Percentiles rank a stretch among this genome's conserved stretches.
These are phyloP conservation scores for Slavum lentiscoides DNA, from an alignment of 2,888 invertebrate genomes.

Conservation along the genomic window DNA sequence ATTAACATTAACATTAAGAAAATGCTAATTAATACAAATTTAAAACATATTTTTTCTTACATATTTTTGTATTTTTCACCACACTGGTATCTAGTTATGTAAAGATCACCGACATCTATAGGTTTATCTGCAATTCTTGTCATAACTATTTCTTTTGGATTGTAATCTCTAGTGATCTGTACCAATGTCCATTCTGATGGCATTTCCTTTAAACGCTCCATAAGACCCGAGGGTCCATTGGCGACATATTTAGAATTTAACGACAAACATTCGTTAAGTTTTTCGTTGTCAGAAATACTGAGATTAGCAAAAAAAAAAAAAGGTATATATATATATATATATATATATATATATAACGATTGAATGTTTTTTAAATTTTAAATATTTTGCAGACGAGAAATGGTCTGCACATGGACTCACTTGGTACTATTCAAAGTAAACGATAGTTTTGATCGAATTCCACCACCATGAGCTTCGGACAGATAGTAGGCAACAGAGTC, in stretches of 20 bases:
- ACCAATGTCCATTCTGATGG: slow-evolving; percentile 67
- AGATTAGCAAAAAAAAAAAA: neutral
- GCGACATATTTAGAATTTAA: slow-evolving; percentile 48
- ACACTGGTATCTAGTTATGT: slow-evolving; percentile 53
- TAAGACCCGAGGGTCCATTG: slow-evolving; percentile 53
- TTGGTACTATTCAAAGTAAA: slow-evolving; percentile 12
- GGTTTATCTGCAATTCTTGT: slow-evolving; percentile 61
- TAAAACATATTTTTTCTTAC: slow-evolving; percentile 4
- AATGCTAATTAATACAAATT: neutral
- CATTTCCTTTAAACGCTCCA: slow-evolving; percentile 54
- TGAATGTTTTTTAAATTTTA: neutral
- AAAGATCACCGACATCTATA: slow-evolving; percentile 60
- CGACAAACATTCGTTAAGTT: slow-evolving; percentile 51
- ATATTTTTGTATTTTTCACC: slow-evolving; percentile 48
- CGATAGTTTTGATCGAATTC: slow-evolving; percentile 41
- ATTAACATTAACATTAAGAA: neutral
- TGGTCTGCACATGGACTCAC: neutral
- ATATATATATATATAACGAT: neutral
- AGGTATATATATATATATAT: neutral
- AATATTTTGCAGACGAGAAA: neutral
- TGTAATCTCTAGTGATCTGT: slow-evolving; percentile 62
- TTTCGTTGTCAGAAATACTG: neutral
- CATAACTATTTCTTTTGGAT: slow-evolving; percentile 57
- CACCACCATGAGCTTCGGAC: slow-evolving; percentile 52
- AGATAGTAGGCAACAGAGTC: slow-evolving; percentile 40